Percentiles rank a stretch among this genome's conserved stretches.
Evolutionary conservation across 2,888 invertebrate species (phyloP).

Genomic region (Acrobasis repandana): DNA sequence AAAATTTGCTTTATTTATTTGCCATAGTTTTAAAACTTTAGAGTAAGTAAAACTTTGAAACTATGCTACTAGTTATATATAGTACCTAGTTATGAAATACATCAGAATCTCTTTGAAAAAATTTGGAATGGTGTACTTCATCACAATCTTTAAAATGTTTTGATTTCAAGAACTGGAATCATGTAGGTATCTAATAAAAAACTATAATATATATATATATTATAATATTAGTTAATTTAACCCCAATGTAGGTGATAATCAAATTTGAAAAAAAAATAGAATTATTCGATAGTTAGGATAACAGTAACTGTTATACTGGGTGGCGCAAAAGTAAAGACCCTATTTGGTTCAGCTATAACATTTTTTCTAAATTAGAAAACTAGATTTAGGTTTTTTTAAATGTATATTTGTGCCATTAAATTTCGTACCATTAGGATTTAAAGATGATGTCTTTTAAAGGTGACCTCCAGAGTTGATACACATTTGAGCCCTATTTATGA

Average conservation of each 20-base stretch:
- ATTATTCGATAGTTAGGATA: background rate
- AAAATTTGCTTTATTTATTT: background rate
- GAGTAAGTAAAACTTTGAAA: constrained; percentile 1
- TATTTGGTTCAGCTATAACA: no score
- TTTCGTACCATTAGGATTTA: no score
- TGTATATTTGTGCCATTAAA: no score
- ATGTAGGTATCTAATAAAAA: constrained; percentile 3
- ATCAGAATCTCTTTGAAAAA: constrained; percentile 13
- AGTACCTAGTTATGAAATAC: constrained; percentile 23
- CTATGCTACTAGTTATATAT: background rate
- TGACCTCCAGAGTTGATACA: no score
- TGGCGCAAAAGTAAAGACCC: no score
- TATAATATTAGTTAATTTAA: constrained; percentile 10
- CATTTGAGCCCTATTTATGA: no score
- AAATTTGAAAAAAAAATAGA: background rate
- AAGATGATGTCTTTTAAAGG: no score
- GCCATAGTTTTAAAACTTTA: constrained; percentile 24
- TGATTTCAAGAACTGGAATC: constrained; percentile 1
- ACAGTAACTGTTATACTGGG: no score
- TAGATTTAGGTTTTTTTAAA: no score
- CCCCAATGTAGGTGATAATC: constrained; percentile 8
- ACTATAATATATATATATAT: background rate
- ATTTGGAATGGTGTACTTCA: constrained; percentile 9
- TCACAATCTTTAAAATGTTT: constrained; percentile 1
- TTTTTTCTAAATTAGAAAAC: no score